These are phyloP conservation scores for Pluvianellus socialis DNA, from an alignment of 2,113 vertebrate species.

Conservation along the genomic window DNA sequence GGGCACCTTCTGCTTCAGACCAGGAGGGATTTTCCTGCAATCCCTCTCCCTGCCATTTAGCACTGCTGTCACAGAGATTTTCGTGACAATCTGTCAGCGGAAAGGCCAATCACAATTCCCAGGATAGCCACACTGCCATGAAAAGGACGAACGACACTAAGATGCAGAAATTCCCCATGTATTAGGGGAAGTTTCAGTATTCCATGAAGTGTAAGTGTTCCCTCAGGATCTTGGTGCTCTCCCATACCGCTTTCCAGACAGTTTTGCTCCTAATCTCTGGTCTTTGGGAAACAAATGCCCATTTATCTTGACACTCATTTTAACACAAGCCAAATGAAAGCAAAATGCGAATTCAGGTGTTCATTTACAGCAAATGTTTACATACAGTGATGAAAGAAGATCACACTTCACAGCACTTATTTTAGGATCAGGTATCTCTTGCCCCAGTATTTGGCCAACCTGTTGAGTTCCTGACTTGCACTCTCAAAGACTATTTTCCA, in stretches of 20 bases:
- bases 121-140: background rate
- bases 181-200: background rate
- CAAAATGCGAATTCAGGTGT: background rate
- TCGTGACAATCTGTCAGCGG: background rate
- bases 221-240: background rate
- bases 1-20: background rate
- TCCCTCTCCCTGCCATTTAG: background rate
- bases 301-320: background rate
- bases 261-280: background rate
- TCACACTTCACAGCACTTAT: background rate
- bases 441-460: background rate
- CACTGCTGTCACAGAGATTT: background rate
- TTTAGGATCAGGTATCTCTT: background rate
- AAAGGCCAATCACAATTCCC: background rate
- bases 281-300: background rate
- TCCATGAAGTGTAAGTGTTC: background rate
- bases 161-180: background rate
- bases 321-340: background rate
- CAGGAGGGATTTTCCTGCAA: background rate
- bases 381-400: background rate
- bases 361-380: background rate
- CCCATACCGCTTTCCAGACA: background rate
- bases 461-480: background rate
- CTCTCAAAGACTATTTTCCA: background rate
- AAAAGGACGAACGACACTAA: background rate